These are phyloP conservation scores for Okapia johnstoni DNA, from an alignment of 2,113 vertebrate genomes.

Conservation along the genomic window DNA sequence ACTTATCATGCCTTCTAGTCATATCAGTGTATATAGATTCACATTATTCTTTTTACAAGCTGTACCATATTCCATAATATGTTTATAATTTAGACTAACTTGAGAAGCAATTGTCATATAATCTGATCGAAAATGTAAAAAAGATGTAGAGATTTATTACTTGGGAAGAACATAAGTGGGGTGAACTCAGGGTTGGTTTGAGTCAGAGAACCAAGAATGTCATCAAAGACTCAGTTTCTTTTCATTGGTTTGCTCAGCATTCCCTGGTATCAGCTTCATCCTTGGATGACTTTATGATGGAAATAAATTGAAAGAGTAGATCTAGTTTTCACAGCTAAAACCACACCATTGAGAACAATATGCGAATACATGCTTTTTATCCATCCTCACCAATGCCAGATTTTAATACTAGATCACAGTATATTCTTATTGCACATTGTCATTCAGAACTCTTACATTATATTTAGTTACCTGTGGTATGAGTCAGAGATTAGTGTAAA, in stretches of 20 bases:
- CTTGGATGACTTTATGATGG: background rate
- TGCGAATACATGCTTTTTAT: background rate
- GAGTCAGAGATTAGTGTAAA: background rate
- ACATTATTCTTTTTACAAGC: background rate
- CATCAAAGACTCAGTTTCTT: background rate
- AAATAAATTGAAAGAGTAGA: background rate
- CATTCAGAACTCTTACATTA: background rate
- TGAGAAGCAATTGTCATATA: background rate
- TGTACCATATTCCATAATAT: background rate
- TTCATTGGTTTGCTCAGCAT: background rate
- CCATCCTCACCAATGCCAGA: background rate
- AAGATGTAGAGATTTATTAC: background rate
- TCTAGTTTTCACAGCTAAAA: background rate
- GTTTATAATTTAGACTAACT: background rate
- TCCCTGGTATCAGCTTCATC: background rate
- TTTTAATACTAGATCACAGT: background rate
- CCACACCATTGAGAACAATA: background rate
- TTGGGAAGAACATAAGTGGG: background rate
- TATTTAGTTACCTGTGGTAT: background rate
- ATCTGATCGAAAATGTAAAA: background rate
- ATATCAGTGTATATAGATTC: background rate
- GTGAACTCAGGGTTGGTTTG: background rate
- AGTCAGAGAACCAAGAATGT: background rate
- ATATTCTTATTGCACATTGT: background rate
- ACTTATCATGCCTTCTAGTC: background rate